Percentiles rank a stretch among this genome's conserved stretches.
Evolutionary conservation across 2,888 invertebrate species (phyloP).

Genomic region (Apodemia hepburni): DNA sequence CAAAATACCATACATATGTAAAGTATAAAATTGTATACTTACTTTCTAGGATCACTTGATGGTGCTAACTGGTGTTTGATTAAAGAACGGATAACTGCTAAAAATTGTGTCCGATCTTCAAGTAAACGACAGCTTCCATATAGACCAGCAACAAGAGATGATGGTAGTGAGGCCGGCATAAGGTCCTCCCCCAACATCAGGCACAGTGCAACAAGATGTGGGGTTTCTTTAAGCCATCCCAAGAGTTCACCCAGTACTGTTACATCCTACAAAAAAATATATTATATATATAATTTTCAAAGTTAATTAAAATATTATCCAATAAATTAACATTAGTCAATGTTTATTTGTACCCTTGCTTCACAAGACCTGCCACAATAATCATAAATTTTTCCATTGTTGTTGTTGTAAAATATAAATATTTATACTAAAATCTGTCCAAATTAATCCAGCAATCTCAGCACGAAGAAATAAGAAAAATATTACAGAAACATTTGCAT

Average conservation of each 20-base stretch:
- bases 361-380: too few relatives aligned
- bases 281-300: background rate
- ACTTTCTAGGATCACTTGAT: conserved; percentile 67
- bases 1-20: too few relatives aligned
- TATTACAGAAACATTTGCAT: too few relatives aligned
- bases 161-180: conserved; percentile 57
- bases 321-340: too few relatives aligned
- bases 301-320: background rate
- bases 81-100: conserved; percentile 60
- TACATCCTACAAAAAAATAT: conserved; percentile 55
- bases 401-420: too few relatives aligned
- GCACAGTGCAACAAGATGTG: conserved; percentile 66
- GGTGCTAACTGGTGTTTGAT: conserved; percentile 67
- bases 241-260: conserved; percentile 64
- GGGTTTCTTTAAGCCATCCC: conserved; percentile 71
- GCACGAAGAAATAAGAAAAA: too few relatives aligned
- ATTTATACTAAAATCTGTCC: too few relatives aligned
- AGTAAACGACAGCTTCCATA: conserved; percentile 63
- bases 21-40: conserved; percentile 36
- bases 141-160: conserved; percentile 59
- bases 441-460: too few relatives aligned
- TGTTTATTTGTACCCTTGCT: too few relatives aligned
- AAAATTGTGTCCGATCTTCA: conserved; percentile 53
- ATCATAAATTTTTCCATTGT: too few relatives aligned
- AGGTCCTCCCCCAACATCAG: conserved; percentile 68